Evolutionary conservation across 1,140 invertebrate species (phyloP).

Genomic region (Pogonus chalceus): DNA sequence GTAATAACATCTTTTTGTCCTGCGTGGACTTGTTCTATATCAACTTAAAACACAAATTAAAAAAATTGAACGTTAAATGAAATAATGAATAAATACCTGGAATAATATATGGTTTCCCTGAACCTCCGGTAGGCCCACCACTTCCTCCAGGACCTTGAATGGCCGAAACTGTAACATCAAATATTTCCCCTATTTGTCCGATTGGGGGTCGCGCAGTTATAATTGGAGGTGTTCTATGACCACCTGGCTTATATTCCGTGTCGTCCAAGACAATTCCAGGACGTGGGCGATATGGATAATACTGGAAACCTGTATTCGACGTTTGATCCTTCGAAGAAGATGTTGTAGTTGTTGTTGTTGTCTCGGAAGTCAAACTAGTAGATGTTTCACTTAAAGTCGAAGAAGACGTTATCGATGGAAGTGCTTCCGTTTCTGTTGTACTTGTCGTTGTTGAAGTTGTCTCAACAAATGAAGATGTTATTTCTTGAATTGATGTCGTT

Average conservation of each 20-base stretch:
- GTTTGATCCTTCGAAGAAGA: conserved; percentile 7
- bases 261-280: conserved; percentile 76
- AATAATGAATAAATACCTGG: conserved; percentile 33
- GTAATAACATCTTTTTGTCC: conserved; percentile 56
- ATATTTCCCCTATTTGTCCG: conserved; percentile 59
- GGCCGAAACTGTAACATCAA: conserved; percentile 79
- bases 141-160: conserved; percentile 66
- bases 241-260: conserved; percentile 61
- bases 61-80: conserved; percentile 1
- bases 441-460: conserved; percentile 13
- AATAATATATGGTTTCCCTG: conserved; percentile 43
- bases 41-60: conserved; percentile 21
- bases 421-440: conserved; percentile 14
- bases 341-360: conserved; percentile 11
- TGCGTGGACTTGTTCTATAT: conserved; percentile 29
- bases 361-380: conserved; percentile 8
- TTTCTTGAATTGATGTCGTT: conserved; percentile 27
- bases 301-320: conserved; percentile 18
- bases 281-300: conserved; percentile 52
- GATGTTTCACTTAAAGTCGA: conserved; percentile 1
- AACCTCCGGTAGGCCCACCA: conserved; percentile 32
- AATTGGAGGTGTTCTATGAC: conserved; percentile 29
- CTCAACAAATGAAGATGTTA: conserved; percentile 21
- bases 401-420: conserved; percentile 9
- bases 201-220: conserved; percentile 27